Conservation (phyloP, 2,888 invertebrate genomes). For the Elysia crispata region DNA sequence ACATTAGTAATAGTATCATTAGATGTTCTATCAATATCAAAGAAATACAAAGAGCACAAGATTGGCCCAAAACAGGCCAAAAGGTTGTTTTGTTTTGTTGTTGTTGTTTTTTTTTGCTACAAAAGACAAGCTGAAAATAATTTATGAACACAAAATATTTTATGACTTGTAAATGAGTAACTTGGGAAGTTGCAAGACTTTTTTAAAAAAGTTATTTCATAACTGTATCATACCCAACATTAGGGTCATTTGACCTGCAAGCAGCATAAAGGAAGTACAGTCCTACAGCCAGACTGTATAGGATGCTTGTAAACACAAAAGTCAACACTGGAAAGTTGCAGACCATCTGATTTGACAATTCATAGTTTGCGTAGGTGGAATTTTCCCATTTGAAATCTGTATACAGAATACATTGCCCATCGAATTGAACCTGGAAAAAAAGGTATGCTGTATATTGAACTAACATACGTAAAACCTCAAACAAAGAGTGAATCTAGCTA, state of each 20-base stretch:
- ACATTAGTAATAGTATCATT: too few species aligned
- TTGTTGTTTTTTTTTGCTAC: too few species aligned
- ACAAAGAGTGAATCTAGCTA: too few species aligned
- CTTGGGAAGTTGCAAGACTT: too few species aligned
- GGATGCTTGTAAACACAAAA: conserved; percentile 62
- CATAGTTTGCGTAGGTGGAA: conserved; percentile 48
- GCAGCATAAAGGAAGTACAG: conserved; percentile 61
- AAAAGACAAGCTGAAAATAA: too few species aligned
- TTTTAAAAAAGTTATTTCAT: too few species aligned
- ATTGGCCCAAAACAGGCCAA: too few species aligned
- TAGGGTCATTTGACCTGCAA: conserved; percentile 56
- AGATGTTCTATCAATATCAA: too few species aligned
- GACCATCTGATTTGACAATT: conserved; percentile 48
- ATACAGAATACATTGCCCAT: conserved; percentile 64
- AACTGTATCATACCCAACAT: conserved; percentile 59
- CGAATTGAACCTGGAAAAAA: conserved; percentile 61
- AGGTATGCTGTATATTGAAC: not conserved
- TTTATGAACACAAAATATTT: too few species aligned
- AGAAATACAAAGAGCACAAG: too few species aligned
- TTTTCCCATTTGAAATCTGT: conserved; percentile 55
- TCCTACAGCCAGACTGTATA: conserved; percentile 60
- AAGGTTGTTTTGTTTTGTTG: too few species aligned
- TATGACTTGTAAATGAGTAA: too few species aligned
- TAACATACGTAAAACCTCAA: not conserved
- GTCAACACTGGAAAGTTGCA: conserved; percentile 65